Base-by-base conservation (phyloP, 1,140 invertebrate genomes). In the Drosophila varians region DNA sequence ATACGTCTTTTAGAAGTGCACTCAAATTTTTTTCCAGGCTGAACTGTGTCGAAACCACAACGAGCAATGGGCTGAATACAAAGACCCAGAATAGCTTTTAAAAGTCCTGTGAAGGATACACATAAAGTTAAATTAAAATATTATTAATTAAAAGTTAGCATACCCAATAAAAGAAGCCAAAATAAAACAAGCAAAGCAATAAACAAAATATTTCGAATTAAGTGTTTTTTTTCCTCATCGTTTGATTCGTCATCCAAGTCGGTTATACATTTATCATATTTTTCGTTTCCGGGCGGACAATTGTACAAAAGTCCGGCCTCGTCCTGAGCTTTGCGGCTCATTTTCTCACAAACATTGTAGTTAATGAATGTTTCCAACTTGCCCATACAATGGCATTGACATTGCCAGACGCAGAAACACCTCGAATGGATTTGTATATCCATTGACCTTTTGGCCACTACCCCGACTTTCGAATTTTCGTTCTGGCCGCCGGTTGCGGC, bases 371-470 rank as follows among this genome's bases (percentile, higher is more conserved):
- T 78, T 52, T 78, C 71, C 12, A 78, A 16, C 36, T 73, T 74
- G n/a, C 46, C 42, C 11, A 90, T 61, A 21, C 87, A 89, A 40
- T 89, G 77, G 5, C 87, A 89, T 8, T 46, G 57, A 42, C 87
- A 89, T 21, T 77, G 56, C 74, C 71, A 87, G 8, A 89, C 18
- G 47, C 87, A 89, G 42, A 89, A 79, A 36, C 87, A 89, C 51
- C 87, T 74, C 1, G 70, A 64, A 43, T 78, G 45, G 38, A 49
- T 45, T 62, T 71, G 58, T 25, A 90, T 51, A 1, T 69, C 49
- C 43, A 83, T 65, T 0, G 69, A 7, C 9, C 78, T 69, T 54
- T 31, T 77, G 1, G 78, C 55, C 23, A 79, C 31, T 40, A 70
- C 21, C 8, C 47, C 43, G n/a, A 21, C 47, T 7, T 54, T 64